Conservation (phyloP, 2,888 invertebrate genomes). For the Ectropis crepuscularia region DNA sequence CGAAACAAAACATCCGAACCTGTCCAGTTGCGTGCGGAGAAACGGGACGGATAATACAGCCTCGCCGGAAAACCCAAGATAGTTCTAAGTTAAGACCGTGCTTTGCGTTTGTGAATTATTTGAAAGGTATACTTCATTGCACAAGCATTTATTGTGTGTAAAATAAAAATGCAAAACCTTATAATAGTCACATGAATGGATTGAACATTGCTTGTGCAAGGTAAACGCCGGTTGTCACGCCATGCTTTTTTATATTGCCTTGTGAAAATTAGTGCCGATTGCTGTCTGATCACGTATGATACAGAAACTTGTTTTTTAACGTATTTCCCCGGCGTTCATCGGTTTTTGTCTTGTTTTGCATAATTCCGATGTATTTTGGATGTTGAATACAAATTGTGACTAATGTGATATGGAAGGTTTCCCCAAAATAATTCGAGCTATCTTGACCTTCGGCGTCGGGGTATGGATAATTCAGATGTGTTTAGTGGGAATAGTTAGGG, state of each 20-base stretch:
- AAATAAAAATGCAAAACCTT: constrained; percentile 67
- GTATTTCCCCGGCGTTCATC: constrained; percentile 41
- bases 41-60: constrained; percentile 67
- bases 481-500: no score
- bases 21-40: constrained; percentile 44
- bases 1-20: constrained; percentile 61
- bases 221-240: constrained; percentile 44
- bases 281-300: constrained; percentile 32
- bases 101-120: constrained; percentile 81
- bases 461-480: no score
- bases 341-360: constrained; percentile 14
- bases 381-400: constrained; percentile 17
- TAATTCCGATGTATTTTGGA: constrained; percentile 7
- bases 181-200: constrained; percentile 58
- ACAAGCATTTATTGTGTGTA: constrained; percentile 68
- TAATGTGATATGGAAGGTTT: constrained; percentile 1
- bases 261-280: constrained; percentile 24
- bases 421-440: no score
- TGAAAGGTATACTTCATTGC: constrained; percentile 75
- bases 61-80: constrained; percentile 81
- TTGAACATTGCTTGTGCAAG: constrained; percentile 47
- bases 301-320: constrained; percentile 31
- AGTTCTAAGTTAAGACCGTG: constrained; percentile 79
- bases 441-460: no score
- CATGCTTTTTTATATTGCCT: constrained; percentile 20